Base-by-base conservation (phyloP, 2,888 invertebrate species). In the Melanostoma scalare region DNA sequence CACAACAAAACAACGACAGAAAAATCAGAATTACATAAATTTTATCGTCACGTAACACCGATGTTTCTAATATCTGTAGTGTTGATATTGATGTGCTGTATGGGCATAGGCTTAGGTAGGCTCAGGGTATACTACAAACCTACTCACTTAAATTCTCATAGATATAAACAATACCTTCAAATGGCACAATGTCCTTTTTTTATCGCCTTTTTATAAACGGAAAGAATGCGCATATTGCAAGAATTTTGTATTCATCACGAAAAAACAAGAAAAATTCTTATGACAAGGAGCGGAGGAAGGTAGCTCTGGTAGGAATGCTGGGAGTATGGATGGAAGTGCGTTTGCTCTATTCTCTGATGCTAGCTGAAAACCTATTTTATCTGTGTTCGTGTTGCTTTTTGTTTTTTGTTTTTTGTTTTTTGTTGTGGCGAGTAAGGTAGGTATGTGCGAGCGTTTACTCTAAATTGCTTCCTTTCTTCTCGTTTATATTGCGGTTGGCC, bases 181-280 rank as follows among this genome's bases (percentile, higher is more conserved):
- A 73, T 48, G 36, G 53, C 63, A 55, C 73, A 63, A 63, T 73
- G 73, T 73, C 73, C 73, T 73, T 73, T 55, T 71, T 73, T 73
- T 73, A 72, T 72, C 46, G 63, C 46, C 38, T 63, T 63, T 73
- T 38, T 20, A 20, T 50, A 71, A 73, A 48, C 38, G 38, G 6
- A 73, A 73, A 53, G 63, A 55, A 60, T 71, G 71, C 48, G 58
- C 48, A 71, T 40, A 73, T 73, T 73, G 53, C 73, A 73, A 63
- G 63, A 63, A 55, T 38, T 73, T 63, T 55, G 31, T 63, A 56
- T 63, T 73, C 73, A 63, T 63, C 33, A n/a, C 38, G 63, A 58
- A 58, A 48, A 31, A 63, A 55, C 33, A n/a, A 31, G 63, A 58
- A 58, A 48, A 31, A 46, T 36, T 42, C 52, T 52, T 61, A 46